Base-by-base conservation (phyloP, 2,888 invertebrate genomes). In the Tachina fera region DNA sequence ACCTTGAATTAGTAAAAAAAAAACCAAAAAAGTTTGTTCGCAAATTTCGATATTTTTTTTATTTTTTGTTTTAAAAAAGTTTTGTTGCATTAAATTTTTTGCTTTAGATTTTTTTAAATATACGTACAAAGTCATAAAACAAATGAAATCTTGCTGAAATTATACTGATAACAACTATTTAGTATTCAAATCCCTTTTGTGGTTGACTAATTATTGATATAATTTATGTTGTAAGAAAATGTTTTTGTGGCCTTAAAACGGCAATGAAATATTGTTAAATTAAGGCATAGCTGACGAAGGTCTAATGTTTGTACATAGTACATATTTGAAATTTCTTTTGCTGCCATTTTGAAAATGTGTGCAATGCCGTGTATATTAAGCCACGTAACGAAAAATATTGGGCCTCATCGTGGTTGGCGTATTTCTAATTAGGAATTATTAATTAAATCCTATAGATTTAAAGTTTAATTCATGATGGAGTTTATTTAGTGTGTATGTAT, bases 1-100 rank as follows among this genome's bases (percentile, higher is more conserved):
- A 14, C 43, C 43, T 60, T 67, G 65, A 60, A 60, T 41, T n/a
- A 47, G 14, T 45, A 1, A 51, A 43, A 60, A 68, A 68, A 68
- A 56, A 51, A 19, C n/a, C n/a, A n/a, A 2, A 8, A 51, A 51
- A 16, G 11, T n/a, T 65, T 19, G 13, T 16, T 49, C 4, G n/a
- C 9, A 61, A 61, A 60, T 49, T 56, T 13, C 16, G 47, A 61
- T 47, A 22, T 61, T 61, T 49, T 49, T 49, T 49, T 14, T 49
- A 1, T 49, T 49, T 49, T 56, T 22, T 22, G 31, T 5, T 14
- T 58, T 31, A 58, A 13, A 58, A 31, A 1, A 31, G 1, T 31
- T 58, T 58, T 5, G 56, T 8, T 31, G 31, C n/a, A 39, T 58
- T 39, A 39, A 22, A 14, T 39, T 14, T 22, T 58, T 9, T 9